phyloP scores from a whole-genome alignment of 2,888 invertebrate genomes.

The Gnatocerus cornutus region DNA sequence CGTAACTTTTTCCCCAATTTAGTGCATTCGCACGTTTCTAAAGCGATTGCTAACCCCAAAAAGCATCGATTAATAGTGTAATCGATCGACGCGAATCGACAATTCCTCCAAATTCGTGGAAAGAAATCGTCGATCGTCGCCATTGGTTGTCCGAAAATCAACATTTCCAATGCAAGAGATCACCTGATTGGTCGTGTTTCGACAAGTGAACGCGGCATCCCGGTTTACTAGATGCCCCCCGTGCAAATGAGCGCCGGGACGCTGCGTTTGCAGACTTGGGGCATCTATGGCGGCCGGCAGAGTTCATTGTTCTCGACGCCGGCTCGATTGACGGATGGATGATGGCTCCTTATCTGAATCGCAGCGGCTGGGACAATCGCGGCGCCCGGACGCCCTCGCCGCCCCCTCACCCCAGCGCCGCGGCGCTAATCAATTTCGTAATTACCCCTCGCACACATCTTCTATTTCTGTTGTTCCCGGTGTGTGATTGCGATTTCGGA shows the following conservation, averaged over 20 bases:
- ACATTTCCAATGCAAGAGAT: slow-evolving; percentile 71
- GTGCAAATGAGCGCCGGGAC: slow-evolving; percentile 22
- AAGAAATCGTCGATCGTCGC: slow-evolving; percentile 55
- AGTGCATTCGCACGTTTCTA: background rate
- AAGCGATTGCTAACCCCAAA: slow-evolving; percentile 2
- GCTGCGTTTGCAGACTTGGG: slow-evolving; percentile 29
- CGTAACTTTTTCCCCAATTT: slow-evolving; percentile 15
- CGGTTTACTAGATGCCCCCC: slow-evolving; percentile 56
- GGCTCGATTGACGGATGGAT: slow-evolving; percentile 67
- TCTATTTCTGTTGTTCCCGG: slow-evolving; percentile 55
- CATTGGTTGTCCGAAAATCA: slow-evolving; percentile 70
- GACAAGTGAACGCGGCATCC: slow-evolving; percentile 70
- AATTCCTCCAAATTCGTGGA: slow-evolving; percentile 27
- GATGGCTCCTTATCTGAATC: slow-evolving; percentile 59
- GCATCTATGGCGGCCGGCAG: slow-evolving; percentile 63
- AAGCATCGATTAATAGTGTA: slow-evolving; percentile 22
- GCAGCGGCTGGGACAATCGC: slow-evolving; percentile 41
- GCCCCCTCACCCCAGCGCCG: slow-evolving; percentile 50
- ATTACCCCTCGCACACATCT: slow-evolving; percentile 62
- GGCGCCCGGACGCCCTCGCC: slow-evolving; percentile 45
- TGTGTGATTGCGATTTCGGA: slow-evolving; percentile 51
- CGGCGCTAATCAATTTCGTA: slow-evolving; percentile 68
- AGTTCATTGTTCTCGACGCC: slow-evolving; percentile 74
- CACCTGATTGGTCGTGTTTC: slow-evolving; percentile 73
- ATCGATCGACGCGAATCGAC: slow-evolving; percentile 31